Conservation (phyloP, 2,888 invertebrate genomes). For the Dermolepida albohirtum region DNA sequence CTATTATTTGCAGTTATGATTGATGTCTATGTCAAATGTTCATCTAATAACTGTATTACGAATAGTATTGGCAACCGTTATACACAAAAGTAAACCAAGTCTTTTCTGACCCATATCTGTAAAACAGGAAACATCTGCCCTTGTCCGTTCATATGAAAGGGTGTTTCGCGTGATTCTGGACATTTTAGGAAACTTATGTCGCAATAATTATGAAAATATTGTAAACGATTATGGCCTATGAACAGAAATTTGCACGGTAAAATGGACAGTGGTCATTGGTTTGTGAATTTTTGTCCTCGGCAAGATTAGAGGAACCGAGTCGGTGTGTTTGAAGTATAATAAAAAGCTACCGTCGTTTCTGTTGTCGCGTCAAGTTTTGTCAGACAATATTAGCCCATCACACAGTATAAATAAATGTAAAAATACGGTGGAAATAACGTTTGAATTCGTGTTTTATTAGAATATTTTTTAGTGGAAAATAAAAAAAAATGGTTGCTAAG, state of each 20-base stretch:
- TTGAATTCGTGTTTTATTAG: too few relatives aligned
- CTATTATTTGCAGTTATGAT: conserved; percentile 56
- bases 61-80: conserved; percentile 19
- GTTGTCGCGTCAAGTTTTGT: neutral
- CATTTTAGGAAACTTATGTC: conserved; percentile 10
- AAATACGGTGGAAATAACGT: too few relatives aligned
- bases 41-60: conserved; percentile 42
- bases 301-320: neutral
- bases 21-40: conserved; percentile 62
- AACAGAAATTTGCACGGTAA: conserved; percentile 12
- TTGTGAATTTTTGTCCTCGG: conserved; percentile 2
- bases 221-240: conserved; percentile 16
- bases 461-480: too few relatives aligned
- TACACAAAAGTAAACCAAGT: conserved; percentile 3
- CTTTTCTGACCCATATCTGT: conserved; percentile 47
- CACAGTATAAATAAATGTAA: too few relatives aligned
- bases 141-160: conserved; percentile 12
- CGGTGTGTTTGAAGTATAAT: conserved; percentile 14
- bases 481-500: too few relatives aligned
- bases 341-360: conserved; percentile 2
- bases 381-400: too few relatives aligned
- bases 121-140: conserved; percentile 50
- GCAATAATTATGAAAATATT: conserved; percentile 24
- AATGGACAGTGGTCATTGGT: conserved; percentile 1
- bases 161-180: conserved; percentile 15